These are phyloP conservation scores for Lophius piscatorius DNA, from an alignment of 2,113 vertebrate genomes.

Conservation along the genomic window DNA sequence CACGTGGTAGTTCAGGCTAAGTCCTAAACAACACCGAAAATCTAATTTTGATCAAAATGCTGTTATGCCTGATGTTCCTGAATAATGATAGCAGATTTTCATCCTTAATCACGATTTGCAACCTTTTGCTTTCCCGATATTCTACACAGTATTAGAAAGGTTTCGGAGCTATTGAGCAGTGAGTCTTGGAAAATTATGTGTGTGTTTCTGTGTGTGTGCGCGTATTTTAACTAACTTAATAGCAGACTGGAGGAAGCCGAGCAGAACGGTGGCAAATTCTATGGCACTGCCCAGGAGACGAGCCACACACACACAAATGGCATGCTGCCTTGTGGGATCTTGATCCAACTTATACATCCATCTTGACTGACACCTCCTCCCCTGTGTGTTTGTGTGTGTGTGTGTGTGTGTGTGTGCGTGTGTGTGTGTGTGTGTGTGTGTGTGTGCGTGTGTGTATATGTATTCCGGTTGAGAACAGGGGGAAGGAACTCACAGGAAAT, in stretches of 20 bases:
- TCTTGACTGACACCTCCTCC: conserved; percentile 70
- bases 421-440: conserved; percentile 29
- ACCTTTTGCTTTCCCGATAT: background rate
- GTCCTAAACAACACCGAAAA: too few relatives aligned
- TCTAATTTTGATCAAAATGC: too few relatives aligned
- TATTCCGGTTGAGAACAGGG: conserved; percentile 10
- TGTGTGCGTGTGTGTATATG: conserved; percentile 10
- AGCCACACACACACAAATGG: conserved; percentile 30
- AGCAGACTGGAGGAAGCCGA: conserved; percentile 59
- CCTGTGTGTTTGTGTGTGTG: conserved; percentile 31
- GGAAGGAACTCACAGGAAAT: conserved; percentile 6
- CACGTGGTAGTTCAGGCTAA: too few relatives aligned
- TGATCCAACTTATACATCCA: conserved; percentile 69
- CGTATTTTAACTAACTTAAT: conserved; percentile 38
- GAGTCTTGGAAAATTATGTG: conserved; percentile 28
- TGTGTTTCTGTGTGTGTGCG: conserved; percentile 15
- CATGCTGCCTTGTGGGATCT: conserved; percentile 59
- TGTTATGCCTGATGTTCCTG: background rate
- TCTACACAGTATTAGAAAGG: conserved; percentile 9
- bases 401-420: conserved; percentile 2
- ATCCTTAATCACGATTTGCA: conserved; percentile 35
- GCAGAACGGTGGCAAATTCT: conserved; percentile 70
- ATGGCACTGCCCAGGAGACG: conserved; percentile 55
- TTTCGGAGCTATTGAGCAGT: conserved; percentile 28
- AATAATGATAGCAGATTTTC: conserved; percentile 16